These are phyloP conservation scores for Onychomys torridus DNA, from an alignment of 2,797 vertebrate species.

Conservation along the genomic window DNA sequence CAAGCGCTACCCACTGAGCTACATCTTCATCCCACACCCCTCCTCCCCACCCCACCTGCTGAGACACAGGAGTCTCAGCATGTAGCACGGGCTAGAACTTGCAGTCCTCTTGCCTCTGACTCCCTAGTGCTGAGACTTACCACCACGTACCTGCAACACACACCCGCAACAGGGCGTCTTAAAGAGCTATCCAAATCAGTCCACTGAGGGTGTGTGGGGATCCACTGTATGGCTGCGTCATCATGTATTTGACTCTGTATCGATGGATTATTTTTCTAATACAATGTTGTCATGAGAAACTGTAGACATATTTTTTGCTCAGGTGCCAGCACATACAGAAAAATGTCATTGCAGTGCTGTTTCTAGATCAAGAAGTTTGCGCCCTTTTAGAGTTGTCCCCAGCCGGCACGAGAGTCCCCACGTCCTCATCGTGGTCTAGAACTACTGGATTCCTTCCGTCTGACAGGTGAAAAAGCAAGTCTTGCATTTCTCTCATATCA, in stretches of 20 bases:
- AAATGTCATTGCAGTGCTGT: slow-evolving; percentile 21
- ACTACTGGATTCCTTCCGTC: background rate
- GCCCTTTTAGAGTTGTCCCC: background rate
- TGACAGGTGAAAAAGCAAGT: slow-evolving; percentile 1
- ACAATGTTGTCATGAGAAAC: background rate
- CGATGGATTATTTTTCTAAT: background rate
- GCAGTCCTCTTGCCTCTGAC: background rate
- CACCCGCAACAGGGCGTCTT: background rate
- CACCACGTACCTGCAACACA: background rate
- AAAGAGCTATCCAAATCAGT: background rate
- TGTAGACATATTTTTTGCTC: background rate
- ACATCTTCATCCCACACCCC: too few relatives aligned
- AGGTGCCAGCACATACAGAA: background rate
- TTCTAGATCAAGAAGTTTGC: background rate
- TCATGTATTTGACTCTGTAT: background rate
- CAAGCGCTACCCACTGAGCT: background rate
- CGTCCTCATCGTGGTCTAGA: background rate
- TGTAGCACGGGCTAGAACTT: background rate
- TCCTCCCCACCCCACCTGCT: too few relatives aligned
- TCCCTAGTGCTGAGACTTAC: background rate
- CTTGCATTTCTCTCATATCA: slow-evolving; percentile 34
- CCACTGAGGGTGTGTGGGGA: background rate
- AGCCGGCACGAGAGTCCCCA: background rate
- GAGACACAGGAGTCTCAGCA: background rate
- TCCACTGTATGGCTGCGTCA: background rate